Evolutionary conservation across 2,113 vertebrate species (phyloP).

Genomic region (Turdus rufiventris): DNA sequence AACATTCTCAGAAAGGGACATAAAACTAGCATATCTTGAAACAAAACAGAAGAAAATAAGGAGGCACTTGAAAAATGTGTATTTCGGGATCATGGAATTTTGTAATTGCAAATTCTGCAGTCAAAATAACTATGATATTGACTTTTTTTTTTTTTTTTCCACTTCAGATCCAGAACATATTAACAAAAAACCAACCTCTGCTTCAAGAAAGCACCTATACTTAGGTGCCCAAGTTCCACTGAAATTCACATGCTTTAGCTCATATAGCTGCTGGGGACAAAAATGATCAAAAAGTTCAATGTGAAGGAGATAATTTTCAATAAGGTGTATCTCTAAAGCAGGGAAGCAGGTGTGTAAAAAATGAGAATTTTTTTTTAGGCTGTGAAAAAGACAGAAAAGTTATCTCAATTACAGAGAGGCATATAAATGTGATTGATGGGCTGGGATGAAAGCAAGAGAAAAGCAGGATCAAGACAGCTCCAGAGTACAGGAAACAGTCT

Average conservation of each 20-base stretch:
- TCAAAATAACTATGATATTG: background rate
- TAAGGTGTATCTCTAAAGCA: background rate
- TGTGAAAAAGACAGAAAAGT: background rate
- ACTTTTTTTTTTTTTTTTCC: background rate
- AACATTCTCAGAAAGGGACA: background rate
- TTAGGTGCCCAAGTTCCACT: background rate
- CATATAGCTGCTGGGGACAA: background rate
- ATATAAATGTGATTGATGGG: conserved; percentile 1
- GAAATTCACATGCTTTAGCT: background rate
- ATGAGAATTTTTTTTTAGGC: background rate
- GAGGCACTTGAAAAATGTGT: background rate
- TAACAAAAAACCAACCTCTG: background rate
- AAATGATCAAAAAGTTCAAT: background rate
- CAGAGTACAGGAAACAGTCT: background rate
- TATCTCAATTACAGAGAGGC: background rate
- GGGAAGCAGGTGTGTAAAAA: background rate
- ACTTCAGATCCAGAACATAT: background rate
- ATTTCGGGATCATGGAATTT: background rate
- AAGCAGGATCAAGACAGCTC: background rate
- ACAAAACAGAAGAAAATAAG: background rate
- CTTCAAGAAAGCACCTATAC: background rate
- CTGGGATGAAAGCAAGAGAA: background rate
- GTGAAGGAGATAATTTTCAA: background rate
- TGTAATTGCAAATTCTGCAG: background rate
- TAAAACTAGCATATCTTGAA: background rate